Evolutionary conservation across 2,113 vertebrate species (phyloP), one percentile per base, ranked within the genome.

Genomic region (Octodon degus): DNA sequence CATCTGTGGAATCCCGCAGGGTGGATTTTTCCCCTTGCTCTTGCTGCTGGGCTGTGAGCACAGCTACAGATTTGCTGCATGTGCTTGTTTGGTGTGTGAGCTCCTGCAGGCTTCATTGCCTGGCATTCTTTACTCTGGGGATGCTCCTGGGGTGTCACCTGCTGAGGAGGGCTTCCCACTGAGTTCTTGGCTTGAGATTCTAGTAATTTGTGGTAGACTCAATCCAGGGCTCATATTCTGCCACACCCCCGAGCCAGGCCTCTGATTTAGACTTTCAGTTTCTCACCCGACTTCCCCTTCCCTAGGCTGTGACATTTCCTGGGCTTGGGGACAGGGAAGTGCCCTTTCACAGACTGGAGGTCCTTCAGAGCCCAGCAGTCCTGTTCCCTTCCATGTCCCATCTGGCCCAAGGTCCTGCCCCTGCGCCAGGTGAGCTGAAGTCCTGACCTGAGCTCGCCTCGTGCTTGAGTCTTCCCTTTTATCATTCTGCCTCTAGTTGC

Each of bases 41-140:
- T 74, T 19, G 2, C 27, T 81, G 79, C n/a, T 50, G 17, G 30
- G 8, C 7, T 1, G 17, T 10, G 72, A 89, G 67, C 24, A 86
- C 43, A 7, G 13, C 11, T 55, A 32, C 47, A 68, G 77, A 7
- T 24, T 1, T 2, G 7, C 1, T n/a, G 30, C 11, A 2, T 9
- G 37, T 4, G 27, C 10, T 30, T 40, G 1, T 1, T 4, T 4
- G 27, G 50, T 5, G 2, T 7, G 32, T 3, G 27, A 4, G 9
- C 80, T n/a, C 53, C 62, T 68, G 8, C 53, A 30, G 5, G 6
- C 19, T 77, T 55, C 40, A 0, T 11, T 5, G 27, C 0, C 14
- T 40, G 74, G 20, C 1, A 12, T 8, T 24, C 24, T 37, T 34
- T 19, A 0, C 0, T 34, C 32, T 2, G 74, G 37, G 7, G 85